Evolutionary conservation across 1,140 invertebrate species (phyloP).

Genomic region (Procambarus clarkii): DNA sequence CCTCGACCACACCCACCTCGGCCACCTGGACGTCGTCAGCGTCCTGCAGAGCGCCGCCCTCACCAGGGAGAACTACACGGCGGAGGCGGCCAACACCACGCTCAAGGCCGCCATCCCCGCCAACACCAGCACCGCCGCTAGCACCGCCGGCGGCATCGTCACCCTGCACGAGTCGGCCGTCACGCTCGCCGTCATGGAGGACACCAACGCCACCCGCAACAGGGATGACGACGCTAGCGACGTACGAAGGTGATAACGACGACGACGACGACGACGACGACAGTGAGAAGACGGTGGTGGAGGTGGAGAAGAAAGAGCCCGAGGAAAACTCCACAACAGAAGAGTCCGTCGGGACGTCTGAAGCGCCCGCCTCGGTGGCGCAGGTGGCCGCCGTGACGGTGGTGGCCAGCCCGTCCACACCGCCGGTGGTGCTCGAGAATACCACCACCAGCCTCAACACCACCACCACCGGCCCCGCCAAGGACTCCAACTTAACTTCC

Average conservation of each 20-base stretch:
- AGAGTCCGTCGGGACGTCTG: conserved; percentile 24
- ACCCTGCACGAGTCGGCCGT: conserved; percentile 60
- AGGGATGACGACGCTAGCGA: neutral
- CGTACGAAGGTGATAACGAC: neutral
- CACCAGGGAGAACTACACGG: conserved; percentile 77
- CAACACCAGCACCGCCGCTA: neutral
- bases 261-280: neutral
- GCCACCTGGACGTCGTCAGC: conserved; percentile 34
- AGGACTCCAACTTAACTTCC: conserved; percentile 12
- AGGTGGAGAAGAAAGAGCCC: conserved; percentile 17
- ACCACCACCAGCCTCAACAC: neutral
- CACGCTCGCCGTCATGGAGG: conserved; percentile 53
- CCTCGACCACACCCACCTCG: neutral
- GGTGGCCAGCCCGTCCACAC: conserved; percentile 6
- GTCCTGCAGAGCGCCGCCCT: conserved; percentile 56
- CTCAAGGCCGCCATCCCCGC: neutral
- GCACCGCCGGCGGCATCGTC: conserved; percentile 13
- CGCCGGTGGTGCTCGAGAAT: conserved; percentile 14
- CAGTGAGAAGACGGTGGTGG: neutral
- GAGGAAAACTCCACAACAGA: conserved; percentile 30
- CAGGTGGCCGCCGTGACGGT: conserved; percentile 11
- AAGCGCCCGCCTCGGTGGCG: conserved; percentile 24
- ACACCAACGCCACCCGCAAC: conserved; percentile 48
- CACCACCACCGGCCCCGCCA: neutral
- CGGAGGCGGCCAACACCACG: neutral